Evolutionary conservation across 2,797 vertebrate genomes (phyloP), one percentile per base, ranked within the genome.

Genomic region (Enteromius paludinosus): DNA sequence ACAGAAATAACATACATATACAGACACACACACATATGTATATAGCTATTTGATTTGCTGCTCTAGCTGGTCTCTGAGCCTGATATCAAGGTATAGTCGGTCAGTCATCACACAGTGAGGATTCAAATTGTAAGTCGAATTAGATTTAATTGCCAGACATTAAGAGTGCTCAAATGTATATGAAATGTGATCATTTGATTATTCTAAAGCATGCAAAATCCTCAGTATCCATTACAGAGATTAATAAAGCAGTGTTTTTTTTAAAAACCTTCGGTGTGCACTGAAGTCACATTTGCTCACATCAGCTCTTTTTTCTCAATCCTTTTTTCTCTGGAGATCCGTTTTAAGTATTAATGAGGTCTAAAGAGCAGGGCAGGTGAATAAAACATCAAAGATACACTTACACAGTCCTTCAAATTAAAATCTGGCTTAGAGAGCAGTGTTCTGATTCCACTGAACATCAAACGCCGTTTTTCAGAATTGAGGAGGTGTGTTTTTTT

Each of bases 371-470:
- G 8, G 18, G 65, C 20, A 70, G 61, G 66, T 85, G 78, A 83
- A 87, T 87, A 85, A 87, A 86, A 87, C 87, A 87, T 87, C 79
- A 87, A 89, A 83, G 85, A 20, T 79, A 71, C 75, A 68, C 77
- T 73, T 81, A 81, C 33, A 77, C 28, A 45, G 62, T 65, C 75
- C 54, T 83, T 84, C 54, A 81, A 84, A 86, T 84, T 78, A 76
- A 81, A 84, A 86, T 76, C 10, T 45, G 75, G 64, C 41, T 81
- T 84, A 84, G 41, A 47, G 59, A 70, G 82, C 59, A 20, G 71
- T 78, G 78, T 65, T 83, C 77, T 45, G 78, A 82, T 68, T 81
- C 41, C 72, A 70, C 59, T 81, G 69, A 86, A 84, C 73, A 81
- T 88, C 84, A 89, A 84, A 87, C 64, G 0, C 12, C 38, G 3